phyloP scores from a whole-genome alignment of 2,797 vertebrate genomes.

The Peromyscus melanophrys region DNA sequence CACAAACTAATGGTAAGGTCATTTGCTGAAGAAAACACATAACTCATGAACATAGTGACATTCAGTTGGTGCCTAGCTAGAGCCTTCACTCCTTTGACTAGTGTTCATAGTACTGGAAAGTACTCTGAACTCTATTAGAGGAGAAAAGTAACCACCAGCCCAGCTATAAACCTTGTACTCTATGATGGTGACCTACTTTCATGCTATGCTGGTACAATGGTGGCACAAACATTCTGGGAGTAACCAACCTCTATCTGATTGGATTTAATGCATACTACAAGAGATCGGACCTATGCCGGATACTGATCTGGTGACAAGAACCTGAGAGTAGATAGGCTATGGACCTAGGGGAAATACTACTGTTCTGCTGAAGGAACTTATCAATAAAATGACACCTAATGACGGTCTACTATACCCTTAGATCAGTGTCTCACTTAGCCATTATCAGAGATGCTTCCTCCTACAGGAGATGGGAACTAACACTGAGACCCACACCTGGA shows the following conservation, averaged over 20 bases:
- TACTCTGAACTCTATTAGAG: not conserved
- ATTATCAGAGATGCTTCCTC: no score
- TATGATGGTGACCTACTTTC: not conserved
- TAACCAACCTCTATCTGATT: not conserved
- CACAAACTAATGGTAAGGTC: not conserved
- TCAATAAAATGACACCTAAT: no score
- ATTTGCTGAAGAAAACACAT: not conserved
- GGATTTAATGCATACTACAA: no score
- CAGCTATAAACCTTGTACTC: not conserved
- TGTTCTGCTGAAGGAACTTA: no score
- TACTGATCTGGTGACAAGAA: no score
- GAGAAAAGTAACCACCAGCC: not conserved
- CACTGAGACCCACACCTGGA: no score
- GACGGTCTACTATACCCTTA: no score
- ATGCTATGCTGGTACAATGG: not conserved
- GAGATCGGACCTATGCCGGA: no score
- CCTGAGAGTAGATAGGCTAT: no score
- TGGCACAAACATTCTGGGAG: not conserved
- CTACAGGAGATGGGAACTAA: no score
- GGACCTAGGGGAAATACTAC: no score
- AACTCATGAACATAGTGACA: not conserved
- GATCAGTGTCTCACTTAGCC: no score
- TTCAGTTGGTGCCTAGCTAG: not conserved
- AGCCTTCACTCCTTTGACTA: not conserved
- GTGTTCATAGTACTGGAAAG: not conserved